Conservation (phyloP, 2,797 vertebrate genomes). For the Mus caroli region DNA sequence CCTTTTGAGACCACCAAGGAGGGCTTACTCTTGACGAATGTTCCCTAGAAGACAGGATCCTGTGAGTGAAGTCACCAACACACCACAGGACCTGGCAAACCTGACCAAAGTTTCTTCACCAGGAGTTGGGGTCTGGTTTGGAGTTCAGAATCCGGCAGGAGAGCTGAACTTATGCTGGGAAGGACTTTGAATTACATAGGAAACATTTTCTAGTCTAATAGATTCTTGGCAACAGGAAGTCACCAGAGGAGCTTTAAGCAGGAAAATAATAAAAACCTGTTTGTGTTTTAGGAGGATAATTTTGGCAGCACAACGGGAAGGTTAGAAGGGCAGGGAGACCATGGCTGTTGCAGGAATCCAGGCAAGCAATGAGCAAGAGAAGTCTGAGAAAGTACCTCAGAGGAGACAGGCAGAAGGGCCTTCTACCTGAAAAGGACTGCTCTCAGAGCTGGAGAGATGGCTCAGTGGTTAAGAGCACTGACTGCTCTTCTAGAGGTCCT, state of each 20-base stretch:
- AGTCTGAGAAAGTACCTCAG: not conserved
- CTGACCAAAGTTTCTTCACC: not conserved
- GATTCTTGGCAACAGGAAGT: conserved; percentile 31
- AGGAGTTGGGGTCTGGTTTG: not conserved
- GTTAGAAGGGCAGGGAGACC: not conserved
- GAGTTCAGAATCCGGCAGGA: not conserved
- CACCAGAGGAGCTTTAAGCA: conserved; percentile 41
- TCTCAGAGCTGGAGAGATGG: not conserved
- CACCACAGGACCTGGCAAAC: not conserved
- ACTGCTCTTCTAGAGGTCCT: not conserved
- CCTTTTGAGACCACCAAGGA: conserved; percentile 60
- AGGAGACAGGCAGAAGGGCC: conserved; percentile 32
- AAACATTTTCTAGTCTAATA: conserved; percentile 17
- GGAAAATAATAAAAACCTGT: conserved; percentile 16
- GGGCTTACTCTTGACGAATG: conserved; percentile 43
- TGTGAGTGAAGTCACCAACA: not conserved
- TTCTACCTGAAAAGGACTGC: not conserved
- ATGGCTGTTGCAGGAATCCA: not conserved
- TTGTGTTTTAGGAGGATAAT: conserved; percentile 49
- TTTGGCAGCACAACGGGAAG: conserved; percentile 32
- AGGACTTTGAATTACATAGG: not conserved
- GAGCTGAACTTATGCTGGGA: conserved; percentile 2
- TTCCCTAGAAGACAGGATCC: not conserved
- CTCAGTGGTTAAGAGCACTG: not conserved
- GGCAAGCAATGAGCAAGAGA: not conserved